These are phyloP conservation scores for Augiades crinisus DNA, from an alignment of 2,888 invertebrate species.

Conservation along the genomic window DNA sequence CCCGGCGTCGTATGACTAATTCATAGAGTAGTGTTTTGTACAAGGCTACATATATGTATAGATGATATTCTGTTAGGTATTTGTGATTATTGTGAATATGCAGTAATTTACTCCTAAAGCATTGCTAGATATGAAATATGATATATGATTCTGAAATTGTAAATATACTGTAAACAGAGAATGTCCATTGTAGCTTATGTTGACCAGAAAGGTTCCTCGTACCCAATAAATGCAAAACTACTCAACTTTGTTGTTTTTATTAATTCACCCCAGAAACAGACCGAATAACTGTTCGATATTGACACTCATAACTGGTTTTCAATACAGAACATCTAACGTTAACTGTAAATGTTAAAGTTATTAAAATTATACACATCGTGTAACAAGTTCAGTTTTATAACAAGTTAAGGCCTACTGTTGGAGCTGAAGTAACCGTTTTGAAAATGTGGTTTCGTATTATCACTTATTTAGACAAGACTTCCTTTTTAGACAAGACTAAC, in stretches of 20 bases:
- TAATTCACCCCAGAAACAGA: conserved; percentile 18
- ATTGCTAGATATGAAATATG: conserved; percentile 71
- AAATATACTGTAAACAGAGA: conserved; percentile 79
- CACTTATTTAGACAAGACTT: too few relatives aligned
- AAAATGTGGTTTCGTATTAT: too few relatives aligned
- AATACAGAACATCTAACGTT: background rate
- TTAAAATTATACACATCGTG: too few relatives aligned
- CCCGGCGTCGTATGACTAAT: conserved; percentile 21
- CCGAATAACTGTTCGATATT: conserved; percentile 3
- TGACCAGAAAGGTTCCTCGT: conserved; percentile 81
- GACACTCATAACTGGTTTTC: background rate
- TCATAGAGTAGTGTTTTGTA: conserved; percentile 68
- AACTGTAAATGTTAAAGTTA: background rate
- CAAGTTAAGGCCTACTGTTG: too few relatives aligned
- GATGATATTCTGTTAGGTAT: conserved; percentile 64
- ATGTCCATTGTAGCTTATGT: conserved; percentile 81
- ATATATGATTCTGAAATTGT: conserved; percentile 74
- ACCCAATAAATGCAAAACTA: conserved; percentile 81
- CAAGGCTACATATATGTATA: conserved; percentile 74
- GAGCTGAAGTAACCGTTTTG: too few relatives aligned
- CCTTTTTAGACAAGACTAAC: too few relatives aligned
- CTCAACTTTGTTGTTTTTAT: conserved; percentile 55
- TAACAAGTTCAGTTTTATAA: too few relatives aligned
- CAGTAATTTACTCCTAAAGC: conserved; percentile 69
- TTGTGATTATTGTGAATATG: conserved; percentile 78